Evolutionary conservation across 2,888 invertebrate species (phyloP).

Genomic region (Caenorhabditis macrosperma): DNA sequence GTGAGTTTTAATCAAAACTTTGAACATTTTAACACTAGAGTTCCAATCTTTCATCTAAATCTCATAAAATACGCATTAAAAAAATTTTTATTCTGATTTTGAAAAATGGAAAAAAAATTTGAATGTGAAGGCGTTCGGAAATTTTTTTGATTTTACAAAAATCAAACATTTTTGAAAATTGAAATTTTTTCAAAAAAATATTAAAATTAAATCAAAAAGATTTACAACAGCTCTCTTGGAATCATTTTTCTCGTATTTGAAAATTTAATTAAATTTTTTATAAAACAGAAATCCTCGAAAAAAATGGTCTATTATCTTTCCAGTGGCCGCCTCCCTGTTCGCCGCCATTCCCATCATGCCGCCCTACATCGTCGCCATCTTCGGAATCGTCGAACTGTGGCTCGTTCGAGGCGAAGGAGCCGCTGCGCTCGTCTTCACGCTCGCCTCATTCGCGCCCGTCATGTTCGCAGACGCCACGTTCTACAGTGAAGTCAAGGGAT

Average conservation of each 20-base stretch:
- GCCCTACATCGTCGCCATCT: slow-evolving; percentile 94
- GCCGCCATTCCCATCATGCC: slow-evolving; percentile 97
- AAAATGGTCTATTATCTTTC: slow-evolving; percentile 70
- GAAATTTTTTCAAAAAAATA: background rate
- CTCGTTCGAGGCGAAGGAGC: slow-evolving; percentile 83
- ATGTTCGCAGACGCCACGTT: slow-evolving; percentile 95
- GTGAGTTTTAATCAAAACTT: too few species aligned
- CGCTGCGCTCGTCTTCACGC: slow-evolving; percentile 86
- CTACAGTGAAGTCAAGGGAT: slow-evolving; percentile 95
- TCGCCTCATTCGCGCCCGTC: slow-evolving; percentile 89
- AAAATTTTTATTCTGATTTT: too few species aligned
- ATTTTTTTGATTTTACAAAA: background rate
- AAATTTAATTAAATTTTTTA: background rate
- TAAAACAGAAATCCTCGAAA: too few species aligned
- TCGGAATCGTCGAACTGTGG: slow-evolving; percentile 95
- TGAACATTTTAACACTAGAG: too few species aligned
- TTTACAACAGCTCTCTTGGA: too few species aligned
- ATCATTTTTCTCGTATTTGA: too few species aligned
- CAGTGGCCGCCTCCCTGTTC: slow-evolving; percentile 91
- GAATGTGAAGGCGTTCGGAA: background rate
- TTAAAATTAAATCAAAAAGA: too few species aligned
- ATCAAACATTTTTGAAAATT: too few species aligned
- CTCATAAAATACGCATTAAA: too few species aligned
- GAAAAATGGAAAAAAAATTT: background rate
- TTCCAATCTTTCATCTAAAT: background rate